Conservation (phyloP, 2,888 invertebrate genomes). For the Griposia aprilina region DNA sequence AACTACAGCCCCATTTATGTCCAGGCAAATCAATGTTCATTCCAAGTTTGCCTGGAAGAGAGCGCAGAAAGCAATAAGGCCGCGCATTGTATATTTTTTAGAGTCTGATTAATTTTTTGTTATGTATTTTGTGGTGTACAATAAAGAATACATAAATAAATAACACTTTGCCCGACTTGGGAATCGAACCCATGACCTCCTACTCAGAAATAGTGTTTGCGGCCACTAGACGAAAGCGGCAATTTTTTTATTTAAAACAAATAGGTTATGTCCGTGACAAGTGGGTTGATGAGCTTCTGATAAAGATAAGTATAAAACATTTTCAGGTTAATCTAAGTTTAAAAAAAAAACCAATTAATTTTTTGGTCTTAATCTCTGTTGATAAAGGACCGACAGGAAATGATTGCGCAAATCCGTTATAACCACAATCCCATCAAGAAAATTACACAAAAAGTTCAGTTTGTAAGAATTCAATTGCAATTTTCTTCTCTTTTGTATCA, state of each 20-base stretch:
- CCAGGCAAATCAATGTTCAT: too few relatives aligned
- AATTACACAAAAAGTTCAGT: conserved; percentile 18
- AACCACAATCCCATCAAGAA: not conserved
- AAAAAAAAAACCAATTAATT: not conserved
- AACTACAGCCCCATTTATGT: too few relatives aligned
- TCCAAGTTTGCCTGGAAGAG: too few relatives aligned
- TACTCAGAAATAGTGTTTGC: not conserved
- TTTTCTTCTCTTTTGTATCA: not conserved
- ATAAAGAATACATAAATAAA: too few relatives aligned
- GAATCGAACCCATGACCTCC: not conserved
- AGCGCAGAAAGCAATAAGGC: too few relatives aligned
- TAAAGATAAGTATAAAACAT: not conserved
- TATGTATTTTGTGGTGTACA: too few relatives aligned
- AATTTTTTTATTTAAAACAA: too few relatives aligned
- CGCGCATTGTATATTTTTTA: too few relatives aligned
- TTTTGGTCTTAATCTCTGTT: conserved; percentile 4
- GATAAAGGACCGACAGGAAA: conserved; percentile 21
- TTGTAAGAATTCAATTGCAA: conserved; percentile 10
- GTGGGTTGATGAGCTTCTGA: not conserved
- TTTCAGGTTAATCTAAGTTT: not conserved
- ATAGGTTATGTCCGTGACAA: not conserved
- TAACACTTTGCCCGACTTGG: not conserved
- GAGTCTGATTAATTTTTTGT: too few relatives aligned
- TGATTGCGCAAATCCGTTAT: conserved; percentile 4
- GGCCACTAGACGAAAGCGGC: not conserved